Evolutionary conservation across 2,888 invertebrate genomes (phyloP), one percentile per base, ranked within the genome.

Genomic region (Syritta pipiens): DNA sequence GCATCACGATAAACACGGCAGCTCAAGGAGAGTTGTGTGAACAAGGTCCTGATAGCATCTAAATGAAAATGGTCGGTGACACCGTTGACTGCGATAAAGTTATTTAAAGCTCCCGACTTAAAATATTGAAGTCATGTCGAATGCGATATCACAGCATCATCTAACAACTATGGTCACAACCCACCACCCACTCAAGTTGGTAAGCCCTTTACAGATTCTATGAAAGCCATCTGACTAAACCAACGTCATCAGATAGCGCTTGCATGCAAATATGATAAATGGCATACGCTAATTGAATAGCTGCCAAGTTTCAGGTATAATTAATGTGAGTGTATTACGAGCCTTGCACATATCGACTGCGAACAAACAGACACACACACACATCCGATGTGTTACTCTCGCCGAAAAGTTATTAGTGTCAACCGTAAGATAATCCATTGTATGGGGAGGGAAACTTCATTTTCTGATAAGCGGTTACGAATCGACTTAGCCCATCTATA

Each of bases 231-330:
- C 37, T 37, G 53, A 51, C 55, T 30, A 62, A 57, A n/a, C 60
- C 20, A 74, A 49, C 57, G 9, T 30, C 62, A 79, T 68, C 62
- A 74, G 62, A 53, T 60, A 74, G 55, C 35, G 40, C 12, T 46
- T 37, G 60, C 44, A 67, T 62, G 49, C 79, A 62, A 68, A 68
- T 74, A 68, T 79, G 79, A 79, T 79, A 68, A 79, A 79, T 79
- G 74, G 57, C 79, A 57, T 74, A 79, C 79, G 74, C 79, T 79
- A 79, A 79, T 79, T 79, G 79, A 79, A 79, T 74, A 79, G 55
- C 79, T 74, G 79, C 74, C 74, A 79, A 74, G 79, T 79, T 74
- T 74, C 74, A 79, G 79, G 74, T 74, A 74, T 79, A 79, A 79
- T 79, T 79, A 79, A 79, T 79, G 65, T 49, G 74, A 79, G 67